Conservation (phyloP, 2,113 vertebrate genomes). For the Cynopterus brachyotis region DNA sequence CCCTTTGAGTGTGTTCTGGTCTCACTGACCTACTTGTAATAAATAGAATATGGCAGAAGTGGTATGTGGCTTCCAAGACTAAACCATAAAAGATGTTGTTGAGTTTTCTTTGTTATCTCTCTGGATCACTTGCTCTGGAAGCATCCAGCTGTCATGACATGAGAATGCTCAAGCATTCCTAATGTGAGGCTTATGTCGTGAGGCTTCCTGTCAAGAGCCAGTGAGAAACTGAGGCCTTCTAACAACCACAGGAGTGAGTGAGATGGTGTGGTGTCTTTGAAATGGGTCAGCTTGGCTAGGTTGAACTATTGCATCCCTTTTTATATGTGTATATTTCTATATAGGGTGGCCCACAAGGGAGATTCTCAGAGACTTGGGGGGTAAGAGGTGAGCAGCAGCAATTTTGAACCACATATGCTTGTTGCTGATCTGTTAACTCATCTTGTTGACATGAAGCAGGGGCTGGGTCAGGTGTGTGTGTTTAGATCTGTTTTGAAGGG, state of each 20-base stretch:
- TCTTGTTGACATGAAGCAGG: background rate
- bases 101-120: background rate
- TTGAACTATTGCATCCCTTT: background rate
- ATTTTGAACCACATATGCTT: background rate
- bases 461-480: background rate
- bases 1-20: background rate
- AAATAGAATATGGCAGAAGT: background rate
- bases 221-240: background rate
- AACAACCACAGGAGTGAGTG: background rate
- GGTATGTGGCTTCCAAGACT: background rate
- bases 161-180: background rate
- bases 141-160: background rate
- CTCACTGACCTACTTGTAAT: background rate
- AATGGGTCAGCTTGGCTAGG: background rate
- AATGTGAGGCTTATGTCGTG: background rate
- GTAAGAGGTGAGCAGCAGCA: background rate
- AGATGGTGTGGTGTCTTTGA: background rate
- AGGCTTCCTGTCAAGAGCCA: background rate
- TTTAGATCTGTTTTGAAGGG: background rate
- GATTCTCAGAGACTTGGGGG: background rate
- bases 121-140: background rate
- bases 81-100: background rate
- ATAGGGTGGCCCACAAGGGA: background rate
- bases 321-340: background rate
- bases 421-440: background rate